Percentiles rank a stretch among this genome's conserved stretches.
Evolutionary conservation across 2,113 vertebrate species (phyloP).

Genomic region (Lepus americanus): DNA sequence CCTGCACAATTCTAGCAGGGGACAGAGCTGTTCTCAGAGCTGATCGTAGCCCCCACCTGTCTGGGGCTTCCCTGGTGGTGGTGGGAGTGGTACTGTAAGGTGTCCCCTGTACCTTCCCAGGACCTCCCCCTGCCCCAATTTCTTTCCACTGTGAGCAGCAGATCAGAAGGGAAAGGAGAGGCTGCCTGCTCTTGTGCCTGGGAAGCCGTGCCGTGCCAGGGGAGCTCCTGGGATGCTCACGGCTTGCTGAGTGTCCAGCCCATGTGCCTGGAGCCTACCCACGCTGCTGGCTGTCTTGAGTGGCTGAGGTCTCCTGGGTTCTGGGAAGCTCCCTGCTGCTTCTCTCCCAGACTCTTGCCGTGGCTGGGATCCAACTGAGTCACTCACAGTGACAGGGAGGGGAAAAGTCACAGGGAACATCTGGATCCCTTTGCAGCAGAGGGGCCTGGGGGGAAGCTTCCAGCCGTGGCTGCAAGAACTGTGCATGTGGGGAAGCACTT

Average conservation of each 20-base stretch:
- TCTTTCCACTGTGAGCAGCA: neutral
- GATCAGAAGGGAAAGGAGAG: too few relatives aligned
- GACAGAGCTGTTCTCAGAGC: neutral
- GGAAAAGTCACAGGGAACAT: slow-evolving; percentile 2
- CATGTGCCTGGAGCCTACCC: neutral
- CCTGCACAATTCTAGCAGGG: neutral
- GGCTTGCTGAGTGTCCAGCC: accelerated
- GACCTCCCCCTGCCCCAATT: neutral
- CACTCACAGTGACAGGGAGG: neutral
- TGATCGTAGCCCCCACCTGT: neutral
- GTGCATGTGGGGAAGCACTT: neutral
- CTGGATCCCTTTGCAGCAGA: neutral
- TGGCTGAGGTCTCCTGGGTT: neutral
- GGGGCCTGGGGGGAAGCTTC: neutral
- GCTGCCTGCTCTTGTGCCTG: neutral
- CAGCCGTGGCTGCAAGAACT: neutral
- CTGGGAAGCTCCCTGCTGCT: slow-evolving; percentile 63
- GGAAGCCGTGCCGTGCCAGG: neutral
- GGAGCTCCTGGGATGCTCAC: neutral
- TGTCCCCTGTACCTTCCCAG: too few relatives aligned
- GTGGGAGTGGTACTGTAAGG: neutral
- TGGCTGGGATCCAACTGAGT: slow-evolving; percentile 61
- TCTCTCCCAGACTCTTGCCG: slow-evolving; percentile 62
- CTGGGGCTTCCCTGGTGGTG: too few relatives aligned
- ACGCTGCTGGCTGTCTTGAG: neutral